Evolutionary conservation across 2,797 vertebrate genomes (phyloP).

Genomic region (Scolopax rusticola): DNA sequence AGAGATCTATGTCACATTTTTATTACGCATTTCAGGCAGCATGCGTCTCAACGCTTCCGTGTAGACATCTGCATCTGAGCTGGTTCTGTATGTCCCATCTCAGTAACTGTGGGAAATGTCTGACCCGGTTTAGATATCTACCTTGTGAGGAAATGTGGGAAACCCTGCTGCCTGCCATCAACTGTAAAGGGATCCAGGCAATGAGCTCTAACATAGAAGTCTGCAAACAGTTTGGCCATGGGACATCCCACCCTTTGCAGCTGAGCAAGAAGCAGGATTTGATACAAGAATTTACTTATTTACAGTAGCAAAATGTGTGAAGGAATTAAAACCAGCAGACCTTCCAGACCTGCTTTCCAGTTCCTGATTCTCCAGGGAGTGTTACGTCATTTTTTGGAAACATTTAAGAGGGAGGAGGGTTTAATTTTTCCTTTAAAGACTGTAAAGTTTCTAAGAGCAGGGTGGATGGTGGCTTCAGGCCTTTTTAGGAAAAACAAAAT

Average conservation of each 20-base stretch:
- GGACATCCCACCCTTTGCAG: background rate
- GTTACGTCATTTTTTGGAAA: constrained; percentile 52
- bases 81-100: background rate
- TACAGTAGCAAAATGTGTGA: background rate
- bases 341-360: constrained; percentile 9
- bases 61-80: background rate
- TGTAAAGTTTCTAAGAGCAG: background rate
- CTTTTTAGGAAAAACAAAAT: constrained; percentile 32
- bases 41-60: background rate
- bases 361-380: constrained; percentile 26
- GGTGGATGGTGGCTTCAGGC: background rate
- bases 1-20: background rate
- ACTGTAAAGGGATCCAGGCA: background rate
- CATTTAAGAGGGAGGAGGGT: background rate
- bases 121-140: background rate
- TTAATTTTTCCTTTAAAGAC: background rate
- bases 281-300: background rate
- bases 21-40: background rate
- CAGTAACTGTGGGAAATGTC: background rate
- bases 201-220: fast-evolving
- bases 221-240: background rate
- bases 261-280: background rate
- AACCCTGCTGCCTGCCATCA: background rate
- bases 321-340: background rate
- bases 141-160: background rate